Evolutionary conservation across 2,113 vertebrate species (phyloP).

Genomic region (Miniopterus natalensis): DNA sequence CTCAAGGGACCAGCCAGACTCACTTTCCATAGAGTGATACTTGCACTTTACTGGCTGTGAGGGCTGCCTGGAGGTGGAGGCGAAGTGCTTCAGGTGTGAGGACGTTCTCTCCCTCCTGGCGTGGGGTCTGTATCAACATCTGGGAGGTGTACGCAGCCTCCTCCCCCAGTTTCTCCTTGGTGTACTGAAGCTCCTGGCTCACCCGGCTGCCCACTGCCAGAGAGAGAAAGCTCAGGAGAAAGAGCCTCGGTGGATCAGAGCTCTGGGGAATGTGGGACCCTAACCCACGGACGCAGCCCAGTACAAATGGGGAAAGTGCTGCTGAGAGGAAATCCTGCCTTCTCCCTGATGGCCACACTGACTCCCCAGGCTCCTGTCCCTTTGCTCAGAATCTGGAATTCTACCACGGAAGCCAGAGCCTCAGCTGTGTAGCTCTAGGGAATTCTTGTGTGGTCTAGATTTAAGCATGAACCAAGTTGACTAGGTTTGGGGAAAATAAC

Average conservation of each 20-base stretch:
- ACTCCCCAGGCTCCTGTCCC: not conserved
- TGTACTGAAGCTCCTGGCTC: conserved; percentile 97
- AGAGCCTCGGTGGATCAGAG: conserved; percentile 33
- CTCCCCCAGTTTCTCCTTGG: conserved; percentile 98
- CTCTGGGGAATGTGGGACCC: not conserved
- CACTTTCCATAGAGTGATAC: conserved; percentile 99
- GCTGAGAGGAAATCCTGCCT: conserved; percentile 82
- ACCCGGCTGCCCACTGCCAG: conserved; percentile 95
- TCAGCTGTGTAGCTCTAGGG: no score
- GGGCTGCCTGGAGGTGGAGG: conserved; percentile 96
- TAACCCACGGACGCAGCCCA: conserved; percentile 60
- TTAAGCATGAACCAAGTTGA: not conserved
- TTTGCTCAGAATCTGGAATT: not conserved
- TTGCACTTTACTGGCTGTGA: conserved; percentile 97
- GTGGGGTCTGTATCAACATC: conserved; percentile 98
- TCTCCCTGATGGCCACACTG: not conserved
- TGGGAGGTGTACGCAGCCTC: conserved; percentile 97
- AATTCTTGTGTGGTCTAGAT: not conserved
- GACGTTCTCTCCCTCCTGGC: conserved; percentile 93
- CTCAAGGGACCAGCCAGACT: conserved; percentile 81
- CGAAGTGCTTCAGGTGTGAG: conserved; percentile 95
- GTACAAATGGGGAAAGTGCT: conserved; percentile 67
- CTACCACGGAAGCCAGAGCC: not conserved
- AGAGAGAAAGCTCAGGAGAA: not conserved
- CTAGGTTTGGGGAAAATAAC: not conserved